Base-by-base conservation (phyloP, 2,888 invertebrate species). In the Tuta absoluta region DNA sequence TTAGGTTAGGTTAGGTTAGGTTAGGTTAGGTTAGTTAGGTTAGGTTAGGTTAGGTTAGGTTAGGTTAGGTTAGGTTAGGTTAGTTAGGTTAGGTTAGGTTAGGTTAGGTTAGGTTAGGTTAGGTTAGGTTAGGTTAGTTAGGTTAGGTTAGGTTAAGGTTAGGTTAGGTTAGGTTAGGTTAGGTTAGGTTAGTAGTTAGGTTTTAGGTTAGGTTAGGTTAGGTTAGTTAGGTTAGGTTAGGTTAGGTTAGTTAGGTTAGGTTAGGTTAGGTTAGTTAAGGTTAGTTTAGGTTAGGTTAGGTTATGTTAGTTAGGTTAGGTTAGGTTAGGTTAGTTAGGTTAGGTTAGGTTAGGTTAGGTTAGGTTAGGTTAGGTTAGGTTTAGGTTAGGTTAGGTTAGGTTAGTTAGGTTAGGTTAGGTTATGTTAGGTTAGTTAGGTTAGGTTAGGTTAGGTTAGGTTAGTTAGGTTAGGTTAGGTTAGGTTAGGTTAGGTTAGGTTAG, bases 161-260 rank as follows among this genome's bases (percentile, higher is more conserved):
- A n/a, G n/a, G n/a, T n/a, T n/a, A n/a, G n/a, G n/a, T n/a, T n/a
- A n/a, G n/a, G 67, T 67, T 63, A 63, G 66, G 58, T 66, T 67
- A 67, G 66, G 66, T 68, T 66, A 66, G 67, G 67, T 67, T 64
- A 67, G 67, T n/a, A n/a, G 68, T 67, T 68, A 68, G 67, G 67
- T 65, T 56, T 65, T 65, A 65, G 65, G 65, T 65, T 62, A 64
- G 65, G 65, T 65, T 65, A 65, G 65, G 65, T 65, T 62, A 64
- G 65, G 65, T 65, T 65, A 65, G 65, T 65, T 65, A 62, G 62
- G 65, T 62, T 62, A 64, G 65, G 65, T 65, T 65, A 65, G 65
- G 65, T 65, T 62, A 63, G 66, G 66, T 66, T 66, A 66, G 64
- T 64, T 62, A 66, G 64, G 66, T 66, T 66, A 62, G 63, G 64